These are phyloP conservation scores for Masnerella sp. DNA, from an alignment of 2,888 invertebrate species.

Conservation along the genomic window DNA sequence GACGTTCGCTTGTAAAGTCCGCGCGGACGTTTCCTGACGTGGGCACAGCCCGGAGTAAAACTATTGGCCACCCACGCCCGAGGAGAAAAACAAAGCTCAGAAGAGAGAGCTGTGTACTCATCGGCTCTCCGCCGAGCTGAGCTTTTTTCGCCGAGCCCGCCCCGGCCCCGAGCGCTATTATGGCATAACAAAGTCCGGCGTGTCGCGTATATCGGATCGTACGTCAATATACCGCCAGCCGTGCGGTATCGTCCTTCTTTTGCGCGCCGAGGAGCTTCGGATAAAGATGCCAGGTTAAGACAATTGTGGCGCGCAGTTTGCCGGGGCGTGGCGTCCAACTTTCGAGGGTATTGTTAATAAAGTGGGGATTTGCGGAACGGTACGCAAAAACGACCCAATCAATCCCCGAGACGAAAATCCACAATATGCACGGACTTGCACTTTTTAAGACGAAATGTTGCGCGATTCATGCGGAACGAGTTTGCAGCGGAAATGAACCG, in stretches of 20 bases:
- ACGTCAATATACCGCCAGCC: conserved; percentile 70
- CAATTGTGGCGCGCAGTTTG: conserved; percentile 28
- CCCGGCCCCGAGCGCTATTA: conserved; percentile 68
- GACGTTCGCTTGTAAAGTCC: conserved; percentile 66
- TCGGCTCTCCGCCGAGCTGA: conserved; percentile 70
- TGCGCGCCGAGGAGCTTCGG: conserved; percentile 4
- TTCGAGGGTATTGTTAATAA: conserved; percentile 34
- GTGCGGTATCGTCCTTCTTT: conserved; percentile 39
- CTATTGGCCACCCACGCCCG: conserved; percentile 77
- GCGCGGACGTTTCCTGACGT: conserved; percentile 70
- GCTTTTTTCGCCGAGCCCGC: conserved; percentile 66
- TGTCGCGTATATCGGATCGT: conserved; percentile 72
- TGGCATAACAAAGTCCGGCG: conserved; percentile 73
- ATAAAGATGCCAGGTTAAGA: conserved; percentile 38
- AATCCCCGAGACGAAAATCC: no score
- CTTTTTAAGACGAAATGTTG: no score
- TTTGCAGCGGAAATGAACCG: no score
- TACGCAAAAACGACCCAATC: not conserved
- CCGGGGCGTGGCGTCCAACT: conserved; percentile 18
- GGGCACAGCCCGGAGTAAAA: conserved; percentile 71
- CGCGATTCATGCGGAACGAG: no score
- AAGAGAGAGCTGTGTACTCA: conserved; percentile 67
- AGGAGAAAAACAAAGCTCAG: conserved; percentile 64
- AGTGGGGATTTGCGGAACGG: not conserved
- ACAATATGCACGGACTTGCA: no score